Evolutionary conservation across 2,888 invertebrate genomes (phyloP), one percentile per base, ranked within the genome.

Genomic region (Morinoia aosen): DNA sequence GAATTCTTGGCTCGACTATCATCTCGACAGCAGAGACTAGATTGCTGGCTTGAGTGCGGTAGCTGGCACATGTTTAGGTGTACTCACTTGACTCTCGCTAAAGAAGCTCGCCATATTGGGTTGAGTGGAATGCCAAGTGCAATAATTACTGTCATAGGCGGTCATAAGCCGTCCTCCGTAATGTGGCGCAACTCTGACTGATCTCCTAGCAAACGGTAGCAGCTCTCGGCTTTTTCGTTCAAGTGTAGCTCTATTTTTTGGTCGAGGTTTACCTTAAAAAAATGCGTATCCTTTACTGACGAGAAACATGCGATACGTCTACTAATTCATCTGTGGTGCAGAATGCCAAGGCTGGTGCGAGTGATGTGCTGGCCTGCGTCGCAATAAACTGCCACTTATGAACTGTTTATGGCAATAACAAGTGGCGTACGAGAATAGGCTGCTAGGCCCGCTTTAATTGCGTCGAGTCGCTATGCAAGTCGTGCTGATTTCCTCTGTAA

Each of bases 61-160:
- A 93, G 57, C 57, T 33, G 56, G 48, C n/a, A 57, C 56, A 14
- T 56, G 57, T 48, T 48, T 19, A 48, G 57, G 57, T 33, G 93
- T 57, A 48, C 57, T 93, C 57, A 93, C 57, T 12, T 93, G 33
- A 93, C 93, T 93, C 93, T 57, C 57, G 58, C 57, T 93, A 48
- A n/a, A 93, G 48, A 57, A 93, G 57, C 57, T 57, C 12, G 40
- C 93, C 93, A 93, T 93, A 93, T 93, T 93, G 93, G 93, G 93
- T 10, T 93, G 93, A 57, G 57, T 57, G 93, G 93, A 93, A 93
- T 93, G 93, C 57, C 93, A 93, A 93, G 93, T 93, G 93, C 93
- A 57, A 58, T 93, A 93, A 93, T 93, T 93, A 93, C 93, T 93
- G 93, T 93, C 93, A 93, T 93, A 93, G 56, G 93, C 93, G 93